Conservation (phyloP, 1,140 invertebrate species). For the Araneus ventricosus region DNA sequence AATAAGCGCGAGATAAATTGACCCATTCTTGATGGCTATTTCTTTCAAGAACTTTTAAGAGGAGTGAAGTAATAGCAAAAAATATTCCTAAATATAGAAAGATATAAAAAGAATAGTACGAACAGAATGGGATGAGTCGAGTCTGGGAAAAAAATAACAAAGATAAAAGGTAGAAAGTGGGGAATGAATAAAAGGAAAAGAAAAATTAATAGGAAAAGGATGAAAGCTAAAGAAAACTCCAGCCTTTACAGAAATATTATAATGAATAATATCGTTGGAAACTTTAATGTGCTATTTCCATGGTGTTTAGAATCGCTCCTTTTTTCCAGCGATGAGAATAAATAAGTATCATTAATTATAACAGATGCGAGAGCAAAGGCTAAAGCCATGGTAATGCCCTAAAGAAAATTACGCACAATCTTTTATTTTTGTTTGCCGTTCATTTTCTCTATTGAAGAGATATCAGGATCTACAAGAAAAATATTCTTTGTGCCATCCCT, state of each 20-base stretch:
- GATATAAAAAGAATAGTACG: conserved; percentile 57
- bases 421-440: conserved; percentile 55
- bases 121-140: conserved; percentile 39
- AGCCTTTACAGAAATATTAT: conserved; percentile 65
- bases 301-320: conserved; percentile 58
- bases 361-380: conserved; percentile 58
- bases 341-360: conserved; percentile 64
- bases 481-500: conserved; percentile 42
- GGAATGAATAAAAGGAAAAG: conserved; percentile 54
- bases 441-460: conserved; percentile 61
- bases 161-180: conserved; percentile 41
- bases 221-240: conserved; percentile 52
- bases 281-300: conserved; percentile 64
- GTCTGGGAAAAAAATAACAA: conserved; percentile 27
- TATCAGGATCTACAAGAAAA: conserved; percentile 56
- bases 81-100: conserved; percentile 55
- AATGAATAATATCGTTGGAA: conserved; percentile 62
- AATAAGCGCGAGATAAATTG: conserved; percentile 55
- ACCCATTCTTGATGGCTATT: conserved; percentile 53
- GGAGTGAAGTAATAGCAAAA: conserved; percentile 44
- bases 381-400: conserved; percentile 51
- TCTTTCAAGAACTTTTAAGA: conserved; percentile 41
- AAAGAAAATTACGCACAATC: conserved; percentile 61
- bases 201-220: conserved; percentile 62
- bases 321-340: conserved; percentile 38